Conservation (phyloP, 2,797 vertebrate genomes). For the Channa striata region DNA sequence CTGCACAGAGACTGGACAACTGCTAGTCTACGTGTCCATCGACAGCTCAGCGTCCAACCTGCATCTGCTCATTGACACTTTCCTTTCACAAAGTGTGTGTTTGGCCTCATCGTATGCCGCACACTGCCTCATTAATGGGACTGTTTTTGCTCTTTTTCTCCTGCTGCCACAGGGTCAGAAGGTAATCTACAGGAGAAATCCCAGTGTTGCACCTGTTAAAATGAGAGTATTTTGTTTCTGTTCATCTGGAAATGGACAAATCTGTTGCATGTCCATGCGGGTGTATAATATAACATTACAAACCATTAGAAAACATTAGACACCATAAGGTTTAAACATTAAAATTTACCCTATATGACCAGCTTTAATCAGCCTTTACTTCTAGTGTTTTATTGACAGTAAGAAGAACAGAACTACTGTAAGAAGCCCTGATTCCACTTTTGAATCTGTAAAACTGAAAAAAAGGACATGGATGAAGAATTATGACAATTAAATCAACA, state of each 20-base stretch:
- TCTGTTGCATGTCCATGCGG: too few species aligned
- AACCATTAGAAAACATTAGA: neutral
- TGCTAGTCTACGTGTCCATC: constrained; percentile 50
- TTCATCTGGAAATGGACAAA: neutral
- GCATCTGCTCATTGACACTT: constrained; percentile 56
- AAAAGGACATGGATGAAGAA: neutral
- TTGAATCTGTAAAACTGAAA: neutral
- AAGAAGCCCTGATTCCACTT: neutral
- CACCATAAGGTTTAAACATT: too few species aligned
- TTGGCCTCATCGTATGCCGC: constrained; percentile 41
- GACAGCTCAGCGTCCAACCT: constrained; percentile 50
- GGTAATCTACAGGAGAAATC: constrained; percentile 16
- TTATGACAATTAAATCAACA: too few species aligned
- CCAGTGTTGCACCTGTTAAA: neutral
- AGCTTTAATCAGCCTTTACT: neutral
- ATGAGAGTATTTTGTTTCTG: neutral
- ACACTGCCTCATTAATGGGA: constrained; percentile 56
- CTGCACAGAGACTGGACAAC: constrained; percentile 27
- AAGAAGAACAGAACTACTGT: neutral
- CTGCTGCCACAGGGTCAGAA: constrained; percentile 33
- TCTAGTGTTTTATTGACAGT: neutral
- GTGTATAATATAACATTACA: too few species aligned
- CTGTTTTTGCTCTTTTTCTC: constrained; percentile 23
- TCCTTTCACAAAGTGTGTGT: constrained; percentile 23
- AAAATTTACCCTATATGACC: too few species aligned